Evolutionary conservation across 2,113 vertebrate species (phyloP).

Genomic region (Salvator merianae): DNA sequence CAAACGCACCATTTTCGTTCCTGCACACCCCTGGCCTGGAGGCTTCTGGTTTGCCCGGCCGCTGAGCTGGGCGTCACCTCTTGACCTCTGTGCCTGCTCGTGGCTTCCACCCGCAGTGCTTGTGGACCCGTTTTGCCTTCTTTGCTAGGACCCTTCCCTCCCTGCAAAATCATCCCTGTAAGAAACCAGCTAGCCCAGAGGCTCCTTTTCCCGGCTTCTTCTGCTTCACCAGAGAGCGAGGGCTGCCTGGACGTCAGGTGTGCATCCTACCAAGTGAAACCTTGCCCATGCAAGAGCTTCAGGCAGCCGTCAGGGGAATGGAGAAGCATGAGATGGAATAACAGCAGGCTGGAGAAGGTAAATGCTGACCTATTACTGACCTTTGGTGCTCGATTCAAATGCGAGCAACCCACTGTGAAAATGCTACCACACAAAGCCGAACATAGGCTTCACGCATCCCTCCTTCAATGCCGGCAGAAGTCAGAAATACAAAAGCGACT

Average conservation of each 20-base stretch:
- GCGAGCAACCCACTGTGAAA: not conserved
- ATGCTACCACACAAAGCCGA: not conserved
- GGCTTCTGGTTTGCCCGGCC: too few species aligned
- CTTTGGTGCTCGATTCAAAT: conserved; percentile 14
- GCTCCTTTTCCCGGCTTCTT: not conserved
- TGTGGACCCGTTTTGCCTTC: too few species aligned
- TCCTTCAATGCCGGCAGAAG: not conserved
- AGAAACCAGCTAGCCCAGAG: too few species aligned
- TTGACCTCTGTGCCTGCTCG: too few species aligned
- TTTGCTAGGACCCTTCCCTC: not conserved
- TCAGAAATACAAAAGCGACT: not conserved
- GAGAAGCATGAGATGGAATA: not conserved
- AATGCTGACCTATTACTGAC: conserved; percentile 14
- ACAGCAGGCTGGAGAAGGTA: conserved; percentile 20
- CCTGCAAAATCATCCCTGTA: not conserved
- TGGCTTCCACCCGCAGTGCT: too few species aligned
- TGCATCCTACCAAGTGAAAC: not conserved
- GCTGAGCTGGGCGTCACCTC: too few species aligned
- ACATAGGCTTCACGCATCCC: not conserved
- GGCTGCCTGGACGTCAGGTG: conserved; percentile 19
- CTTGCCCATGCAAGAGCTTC: not conserved
- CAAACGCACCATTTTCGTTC: too few species aligned
- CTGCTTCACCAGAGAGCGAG: not conserved
- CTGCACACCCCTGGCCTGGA: too few species aligned
- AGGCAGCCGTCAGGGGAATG: not conserved